phyloP scores from a whole-genome alignment of 2,113 vertebrate species.

The Oreochromis spilurus region DNA sequence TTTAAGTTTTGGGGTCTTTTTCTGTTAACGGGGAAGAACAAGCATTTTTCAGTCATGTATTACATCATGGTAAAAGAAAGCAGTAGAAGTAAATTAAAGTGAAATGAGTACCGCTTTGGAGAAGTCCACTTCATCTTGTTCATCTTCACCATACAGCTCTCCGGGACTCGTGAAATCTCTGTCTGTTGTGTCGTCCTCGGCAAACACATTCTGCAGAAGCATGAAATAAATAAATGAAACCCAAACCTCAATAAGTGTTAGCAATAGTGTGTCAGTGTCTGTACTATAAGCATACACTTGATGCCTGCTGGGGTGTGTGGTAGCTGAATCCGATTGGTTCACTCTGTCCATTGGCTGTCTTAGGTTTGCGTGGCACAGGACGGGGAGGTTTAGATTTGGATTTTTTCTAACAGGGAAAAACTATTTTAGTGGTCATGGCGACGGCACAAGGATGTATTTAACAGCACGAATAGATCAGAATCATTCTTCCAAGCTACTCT shows the following conservation, averaged over 20 bases:
- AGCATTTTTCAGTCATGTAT: background rate
- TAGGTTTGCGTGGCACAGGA: background rate
- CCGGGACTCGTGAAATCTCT: background rate
- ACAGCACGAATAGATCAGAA: background rate
- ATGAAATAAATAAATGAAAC: background rate
- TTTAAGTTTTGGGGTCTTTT: conserved; percentile 40
- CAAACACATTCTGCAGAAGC: conserved; percentile 4
- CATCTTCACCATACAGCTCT: background rate
- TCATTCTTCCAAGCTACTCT: rapidly evolving
- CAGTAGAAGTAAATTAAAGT: background rate
- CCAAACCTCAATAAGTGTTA: background rate
- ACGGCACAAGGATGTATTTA: background rate
- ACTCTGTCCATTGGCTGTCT: background rate
- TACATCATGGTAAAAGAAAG: background rate
- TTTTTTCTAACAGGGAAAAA: conserved; percentile 12
- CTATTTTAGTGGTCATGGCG: background rate
- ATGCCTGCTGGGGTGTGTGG: background rate
- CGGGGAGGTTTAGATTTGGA: background rate
- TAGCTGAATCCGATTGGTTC: background rate
- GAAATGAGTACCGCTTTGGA: conserved; percentile 32
- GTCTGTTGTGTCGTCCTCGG: background rate
- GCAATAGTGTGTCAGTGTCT: background rate
- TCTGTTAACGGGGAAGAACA: background rate
- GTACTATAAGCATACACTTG: background rate
- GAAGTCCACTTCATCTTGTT: background rate